These are phyloP conservation scores for Chrysotoxum bicinctum DNA, from an alignment of 2,888 invertebrate genomes.

Conservation along the genomic window DNA sequence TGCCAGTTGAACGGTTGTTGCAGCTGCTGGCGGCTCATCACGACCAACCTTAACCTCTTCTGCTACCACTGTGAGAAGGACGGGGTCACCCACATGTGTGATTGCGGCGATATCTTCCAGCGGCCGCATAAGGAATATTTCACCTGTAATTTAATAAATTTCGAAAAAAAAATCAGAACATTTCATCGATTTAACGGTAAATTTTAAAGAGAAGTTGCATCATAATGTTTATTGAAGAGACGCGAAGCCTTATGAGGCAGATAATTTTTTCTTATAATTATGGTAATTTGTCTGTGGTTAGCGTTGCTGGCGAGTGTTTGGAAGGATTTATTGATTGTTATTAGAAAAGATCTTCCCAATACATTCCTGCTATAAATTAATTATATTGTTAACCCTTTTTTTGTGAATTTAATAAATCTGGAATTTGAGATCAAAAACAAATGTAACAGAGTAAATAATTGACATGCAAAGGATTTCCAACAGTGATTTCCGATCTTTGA, in stretches of 20 bases:
- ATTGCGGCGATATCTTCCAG: slow-evolving; percentile 90
- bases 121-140: slow-evolving; percentile 87
- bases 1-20: slow-evolving; percentile 91
- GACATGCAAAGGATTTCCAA: no score
- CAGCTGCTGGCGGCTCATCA: slow-evolving; percentile 90
- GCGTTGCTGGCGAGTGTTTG: background rate
- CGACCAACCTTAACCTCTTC: slow-evolving; percentile 90
- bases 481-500: no score
- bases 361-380: no score
- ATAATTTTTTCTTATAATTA: background rate
- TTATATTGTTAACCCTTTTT: no score
- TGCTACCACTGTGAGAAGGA: slow-evolving; percentile 91
- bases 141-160: slow-evolving; percentile 83
- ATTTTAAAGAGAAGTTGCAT: background rate
- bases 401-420: no score
- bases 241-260: background rate
- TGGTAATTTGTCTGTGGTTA: background rate
- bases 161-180: background rate
- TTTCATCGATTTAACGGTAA: slow-evolving; percentile 1
- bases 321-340: background rate
- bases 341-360: no score
- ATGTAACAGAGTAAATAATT: no score
- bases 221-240: background rate
- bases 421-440: no score
- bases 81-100: slow-evolving; percentile 91